Evolutionary conservation across 2,888 invertebrate species (phyloP).

Genomic region (Nysson spinosus): DNA sequence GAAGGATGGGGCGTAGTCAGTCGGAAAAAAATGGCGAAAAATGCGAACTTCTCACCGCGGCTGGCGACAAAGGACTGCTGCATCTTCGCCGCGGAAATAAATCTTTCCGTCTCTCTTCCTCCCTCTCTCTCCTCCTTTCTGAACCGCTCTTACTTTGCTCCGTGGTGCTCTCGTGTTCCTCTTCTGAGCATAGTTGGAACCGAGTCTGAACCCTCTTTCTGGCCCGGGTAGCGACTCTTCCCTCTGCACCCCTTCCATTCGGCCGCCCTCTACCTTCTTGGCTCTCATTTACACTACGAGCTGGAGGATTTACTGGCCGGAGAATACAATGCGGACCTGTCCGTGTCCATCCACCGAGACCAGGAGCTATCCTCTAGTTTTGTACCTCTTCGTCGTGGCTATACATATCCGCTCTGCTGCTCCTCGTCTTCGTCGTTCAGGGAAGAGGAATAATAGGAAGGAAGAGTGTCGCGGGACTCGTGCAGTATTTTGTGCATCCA

Average conservation of each 20-base stretch:
- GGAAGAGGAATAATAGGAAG: conserved; percentile 38
- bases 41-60: conserved; percentile 76
- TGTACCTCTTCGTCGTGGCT: conserved; percentile 67
- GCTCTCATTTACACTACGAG: conserved; percentile 76
- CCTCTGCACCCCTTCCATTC: conserved; percentile 26
- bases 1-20: conserved; percentile 21
- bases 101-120: conserved; percentile 60
- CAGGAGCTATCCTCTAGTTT: conserved; percentile 66
- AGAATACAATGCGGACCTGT: conserved; percentile 77
- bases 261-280: conserved; percentile 41
- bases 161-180: conserved; percentile 13
- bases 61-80: conserved; percentile 72
- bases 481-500: conserved; percentile 26
- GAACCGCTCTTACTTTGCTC: neutral
- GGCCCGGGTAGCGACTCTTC: conserved; percentile 31
- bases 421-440: conserved; percentile 43
- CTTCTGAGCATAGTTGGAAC: conserved; percentile 27
- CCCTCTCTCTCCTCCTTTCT: conserved; percentile 4
- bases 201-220: conserved; percentile 42
- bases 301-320: conserved; percentile 75
- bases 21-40: conserved; percentile 73
- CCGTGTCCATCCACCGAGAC: conserved; percentile 75
- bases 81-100: conserved; percentile 64
- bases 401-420: conserved; percentile 62
- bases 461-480: conserved; percentile 32